Evolutionary conservation across 2,888 invertebrate genomes (phyloP), one percentile per base, ranked within the genome.

Genomic region (Blastobasis lacticolella): DNA sequence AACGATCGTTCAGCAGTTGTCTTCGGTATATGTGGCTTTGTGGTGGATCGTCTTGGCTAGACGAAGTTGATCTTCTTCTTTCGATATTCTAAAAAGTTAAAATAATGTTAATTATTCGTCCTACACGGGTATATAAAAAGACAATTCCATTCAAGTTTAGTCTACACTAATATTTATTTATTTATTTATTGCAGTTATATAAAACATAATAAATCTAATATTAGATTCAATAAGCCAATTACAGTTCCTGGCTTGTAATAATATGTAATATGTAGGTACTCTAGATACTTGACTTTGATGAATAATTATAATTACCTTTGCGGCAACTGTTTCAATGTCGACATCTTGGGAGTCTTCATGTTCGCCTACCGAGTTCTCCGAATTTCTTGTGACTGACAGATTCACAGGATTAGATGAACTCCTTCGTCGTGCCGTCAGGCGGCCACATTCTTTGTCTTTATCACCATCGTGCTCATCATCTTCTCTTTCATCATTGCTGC

Each of bases 321-420:
- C 85, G 59, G 89, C 88, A 49, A 88, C 81, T 59, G 87, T 85
- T 79, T 90, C 90, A 5, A 89, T 84, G 59, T 90, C 90, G 41
- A 89, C 83, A 61, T 89, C 89, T 56, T 88, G 88, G 51, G 87
- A 87, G 68, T 89, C 89, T 48, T 89, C 89, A 49, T 86, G 87
- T 76, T 89, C 90, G 73, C 90, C 90, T 61, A 90, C 90, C 51
- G 90, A 89, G 62, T 90, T 89, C 61, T 89, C 90, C 37, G 90
- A 88, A 55, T 88, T 88, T 57, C 85, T 85, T 50, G 90, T 90
- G 53, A 92, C 71, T 38, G 93, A 95, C 63, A 95, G 88, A 81
- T 95, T 95, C 49, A 95, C 95, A 42, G 95, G 95, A 75, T 94
- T 94, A 1, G 94, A 92, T 49, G 94, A 94, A 78, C 92, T 93